Evolutionary conservation across 2,888 invertebrate species (phyloP), one percentile per base, ranked within the genome.

Genomic region (Caenorhabditis afra): DNA sequence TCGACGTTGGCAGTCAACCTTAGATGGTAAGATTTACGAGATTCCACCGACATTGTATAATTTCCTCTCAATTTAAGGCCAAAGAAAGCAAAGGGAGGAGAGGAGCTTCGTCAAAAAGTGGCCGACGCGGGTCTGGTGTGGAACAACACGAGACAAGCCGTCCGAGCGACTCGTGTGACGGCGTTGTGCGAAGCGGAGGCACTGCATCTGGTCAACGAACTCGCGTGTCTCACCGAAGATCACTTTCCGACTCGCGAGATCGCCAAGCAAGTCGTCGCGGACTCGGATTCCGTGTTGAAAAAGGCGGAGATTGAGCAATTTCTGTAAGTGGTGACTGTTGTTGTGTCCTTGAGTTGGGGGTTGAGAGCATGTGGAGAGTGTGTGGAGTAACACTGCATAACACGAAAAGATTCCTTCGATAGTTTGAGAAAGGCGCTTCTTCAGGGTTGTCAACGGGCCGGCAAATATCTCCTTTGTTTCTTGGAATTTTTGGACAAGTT

Each of bases 171-270:
- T n/a, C n/a, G n/a, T n/a, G n/a, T n/a, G n/a, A n/a, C n/a, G n/a
- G n/a, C 57, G 4, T 22, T 66, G 39, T 4, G n/a, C 22, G 66
- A 66, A 8, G 45, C 39, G 23, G 66, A 66, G 22, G 57, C 35
- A 3, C 3, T 47, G 3, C 29, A 66, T 8, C 3, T 66, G 37
- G 57, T 47, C 12, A 8, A 2, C 7, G 66, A 66, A 45, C n/a
- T 66, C 7, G 47, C 18, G 10, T n/a, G 11, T 0, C 1, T 55
- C 8, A 14, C 20, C 4, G 11, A 39, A 1, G n/a, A 35, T 0
- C 20, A 47, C 8, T 66, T 57, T 47, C 49, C 57, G 20, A n/a
- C 2, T 14, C 1, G 12, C 4, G n/a, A 39, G 1, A 66, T 66
- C 11, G 53, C 53, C 12, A 18, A 22, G 7, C 41, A 57, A 18